Evolutionary conservation across 2,113 vertebrate genomes (phyloP).

Genomic region (Sinocyclocheilus rhinocerous): DNA sequence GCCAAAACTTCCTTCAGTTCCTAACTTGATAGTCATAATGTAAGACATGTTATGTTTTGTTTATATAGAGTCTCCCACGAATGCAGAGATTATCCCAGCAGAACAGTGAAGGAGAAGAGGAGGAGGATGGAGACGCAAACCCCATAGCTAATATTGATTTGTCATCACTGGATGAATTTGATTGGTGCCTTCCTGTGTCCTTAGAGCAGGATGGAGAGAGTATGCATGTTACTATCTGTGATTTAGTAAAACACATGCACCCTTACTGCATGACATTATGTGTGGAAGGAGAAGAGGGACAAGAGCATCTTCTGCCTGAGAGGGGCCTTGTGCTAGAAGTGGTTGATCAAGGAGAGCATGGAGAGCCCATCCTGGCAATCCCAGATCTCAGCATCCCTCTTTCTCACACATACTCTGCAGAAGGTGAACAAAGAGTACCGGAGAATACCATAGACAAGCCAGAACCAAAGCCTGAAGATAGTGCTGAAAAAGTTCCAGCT

Average conservation of each 20-base stretch:
- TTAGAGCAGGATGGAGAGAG: constrained; percentile 68
- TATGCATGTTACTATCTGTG: constrained; percentile 77
- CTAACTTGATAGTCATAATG: neutral
- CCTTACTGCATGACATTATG: constrained; percentile 86
- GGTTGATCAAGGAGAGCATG: constrained; percentile 76
- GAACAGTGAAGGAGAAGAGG: constrained; percentile 90
- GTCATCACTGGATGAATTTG: constrained; percentile 70
- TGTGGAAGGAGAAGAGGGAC: constrained; percentile 72
- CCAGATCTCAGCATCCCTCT: constrained; percentile 60
- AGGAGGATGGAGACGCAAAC: constrained; percentile 87
- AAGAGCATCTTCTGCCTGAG: constrained; percentile 72
- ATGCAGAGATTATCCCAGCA: constrained; percentile 70
- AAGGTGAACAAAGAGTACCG: constrained; percentile 42
- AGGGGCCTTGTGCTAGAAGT: constrained; percentile 77
- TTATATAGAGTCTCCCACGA: constrained; percentile 64
- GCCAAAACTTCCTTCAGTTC: neutral
- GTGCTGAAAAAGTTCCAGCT: neutral
- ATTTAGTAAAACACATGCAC: constrained; percentile 90
- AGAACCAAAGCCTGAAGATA: neutral
- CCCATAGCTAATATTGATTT: constrained; percentile 56
- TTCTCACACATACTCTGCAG: constrained; percentile 20
- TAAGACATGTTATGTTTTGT: constrained; percentile 51
- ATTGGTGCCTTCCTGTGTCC: constrained; percentile 66
- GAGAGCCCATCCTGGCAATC: constrained; percentile 71
- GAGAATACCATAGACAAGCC: neutral